Percentiles rank a stretch among this genome's conserved stretches.
These are phyloP conservation scores for Decapterus maruadsi DNA, from an alignment of 2,797 vertebrate species.

Conservation along the genomic window DNA sequence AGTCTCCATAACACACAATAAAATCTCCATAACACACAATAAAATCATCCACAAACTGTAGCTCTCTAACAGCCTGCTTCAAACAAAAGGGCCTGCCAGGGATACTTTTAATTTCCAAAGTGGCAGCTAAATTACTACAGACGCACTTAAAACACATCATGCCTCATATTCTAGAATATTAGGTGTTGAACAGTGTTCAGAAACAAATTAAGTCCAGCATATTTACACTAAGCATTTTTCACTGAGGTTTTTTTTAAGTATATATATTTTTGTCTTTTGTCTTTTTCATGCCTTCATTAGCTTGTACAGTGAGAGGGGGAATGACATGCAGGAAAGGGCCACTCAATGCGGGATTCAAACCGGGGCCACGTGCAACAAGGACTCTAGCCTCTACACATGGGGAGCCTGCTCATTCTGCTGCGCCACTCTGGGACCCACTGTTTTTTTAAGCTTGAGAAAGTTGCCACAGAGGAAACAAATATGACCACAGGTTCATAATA, in stretches of 20 bases:
- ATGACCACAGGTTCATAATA: background rate
- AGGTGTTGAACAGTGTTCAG: background rate
- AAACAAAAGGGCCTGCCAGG: slow-evolving; percentile 8
- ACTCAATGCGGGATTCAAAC: too few relatives aligned
- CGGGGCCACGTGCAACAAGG: too few relatives aligned
- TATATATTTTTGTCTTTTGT: background rate
- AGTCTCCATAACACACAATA: background rate
- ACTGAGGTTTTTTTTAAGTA: too few relatives aligned
- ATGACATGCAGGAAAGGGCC: too few relatives aligned
- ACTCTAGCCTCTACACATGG: too few relatives aligned
- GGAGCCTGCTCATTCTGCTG: too few relatives aligned
- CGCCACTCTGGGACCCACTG: too few relatives aligned
- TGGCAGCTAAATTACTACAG: slow-evolving; percentile 9
- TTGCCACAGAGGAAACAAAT: slow-evolving; percentile 3
- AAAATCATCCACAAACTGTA: background rate
- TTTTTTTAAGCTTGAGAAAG: too few relatives aligned
- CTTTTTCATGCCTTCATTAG: too few relatives aligned
- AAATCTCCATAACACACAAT: background rate
- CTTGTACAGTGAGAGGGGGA: too few relatives aligned
- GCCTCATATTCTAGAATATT: slow-evolving; percentile 14
- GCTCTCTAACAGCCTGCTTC: slow-evolving; percentile 12
- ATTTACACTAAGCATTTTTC: background rate
- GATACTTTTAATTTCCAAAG: slow-evolving; percentile 11
- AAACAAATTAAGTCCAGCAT: slow-evolving; percentile 6
- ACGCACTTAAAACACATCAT: slow-evolving; percentile 16